Conservation (phyloP, 53 echinoderm and acorn worm genomes). For the Henricia sp. region DNA sequence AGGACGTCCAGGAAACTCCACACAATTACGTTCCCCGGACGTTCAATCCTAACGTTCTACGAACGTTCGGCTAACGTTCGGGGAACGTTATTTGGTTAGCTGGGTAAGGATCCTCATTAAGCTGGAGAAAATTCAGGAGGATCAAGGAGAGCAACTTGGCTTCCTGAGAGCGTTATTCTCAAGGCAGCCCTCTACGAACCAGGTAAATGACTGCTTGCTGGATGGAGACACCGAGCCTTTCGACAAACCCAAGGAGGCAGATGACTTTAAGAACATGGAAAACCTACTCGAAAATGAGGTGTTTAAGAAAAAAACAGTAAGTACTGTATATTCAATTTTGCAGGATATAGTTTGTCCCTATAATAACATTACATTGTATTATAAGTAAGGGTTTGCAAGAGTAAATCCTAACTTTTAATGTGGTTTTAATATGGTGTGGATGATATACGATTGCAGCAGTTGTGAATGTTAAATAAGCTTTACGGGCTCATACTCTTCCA, state of each 20-base stretch:
- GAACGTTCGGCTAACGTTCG: too few species aligned
- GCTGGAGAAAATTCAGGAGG: background rate
- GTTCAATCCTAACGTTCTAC: too few species aligned
- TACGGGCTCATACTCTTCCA: background rate
- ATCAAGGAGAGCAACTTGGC: background rate
- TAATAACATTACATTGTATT: background rate
- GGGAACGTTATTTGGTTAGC: too few species aligned
- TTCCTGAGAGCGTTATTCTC: background rate
- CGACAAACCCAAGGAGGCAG: background rate
- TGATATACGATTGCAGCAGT: background rate
- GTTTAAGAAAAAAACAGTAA: constrained; percentile 25
- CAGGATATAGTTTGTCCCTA: background rate
- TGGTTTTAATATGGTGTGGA: background rate
- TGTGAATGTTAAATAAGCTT: background rate
- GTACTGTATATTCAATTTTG: background rate
- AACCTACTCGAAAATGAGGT: background rate
- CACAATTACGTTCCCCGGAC: too few species aligned
- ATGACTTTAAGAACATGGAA: background rate
- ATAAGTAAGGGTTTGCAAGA: background rate
- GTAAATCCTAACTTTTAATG: background rate
- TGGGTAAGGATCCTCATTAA: background rate
- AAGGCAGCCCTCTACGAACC: background rate
- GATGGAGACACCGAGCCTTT: constrained; percentile 6
- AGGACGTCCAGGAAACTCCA: too few species aligned
- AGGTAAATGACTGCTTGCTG: background rate